Conservation (phyloP, 2,797 vertebrate species). For the Neosilurus mollespiculum region DNA sequence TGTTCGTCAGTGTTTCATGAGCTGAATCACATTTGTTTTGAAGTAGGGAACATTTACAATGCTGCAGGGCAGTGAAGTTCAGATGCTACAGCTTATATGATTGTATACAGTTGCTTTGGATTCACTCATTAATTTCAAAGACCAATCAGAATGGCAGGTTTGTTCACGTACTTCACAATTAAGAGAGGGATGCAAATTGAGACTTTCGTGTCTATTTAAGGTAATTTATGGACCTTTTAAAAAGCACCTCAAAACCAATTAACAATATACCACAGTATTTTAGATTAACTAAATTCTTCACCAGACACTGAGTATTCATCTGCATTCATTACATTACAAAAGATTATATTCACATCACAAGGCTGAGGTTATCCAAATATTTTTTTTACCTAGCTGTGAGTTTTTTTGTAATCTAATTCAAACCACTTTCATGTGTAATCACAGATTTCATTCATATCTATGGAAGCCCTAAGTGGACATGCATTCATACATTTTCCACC, state of each 20-base stretch:
- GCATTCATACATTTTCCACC: too few species aligned
- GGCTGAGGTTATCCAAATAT: background rate
- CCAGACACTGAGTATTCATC: background rate
- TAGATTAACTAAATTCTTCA: background rate
- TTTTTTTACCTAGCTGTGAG: background rate
- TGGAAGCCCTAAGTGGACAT: too few species aligned
- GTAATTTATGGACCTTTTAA: background rate
- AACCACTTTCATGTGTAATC: background rate
- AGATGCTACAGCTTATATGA: background rate
- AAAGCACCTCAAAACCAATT: background rate
- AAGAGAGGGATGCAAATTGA: background rate
- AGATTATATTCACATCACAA: background rate
- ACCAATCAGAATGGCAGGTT: conserved; percentile 1
- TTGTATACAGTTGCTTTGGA: background rate
- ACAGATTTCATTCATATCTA: background rate
- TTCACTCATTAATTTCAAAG: background rate
- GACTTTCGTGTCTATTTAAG: background rate
- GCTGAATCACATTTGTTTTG: conserved; percentile 4
- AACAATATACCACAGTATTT: background rate
- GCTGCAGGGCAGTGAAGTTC: background rate
- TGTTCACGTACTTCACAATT: background rate
- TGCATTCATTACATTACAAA: background rate
- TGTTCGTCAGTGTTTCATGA: background rate
- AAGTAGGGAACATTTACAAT: background rate
- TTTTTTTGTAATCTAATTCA: background rate